Conservation (phyloP, 2,888 invertebrate genomes). For the Nebria brevicollis region DNA sequence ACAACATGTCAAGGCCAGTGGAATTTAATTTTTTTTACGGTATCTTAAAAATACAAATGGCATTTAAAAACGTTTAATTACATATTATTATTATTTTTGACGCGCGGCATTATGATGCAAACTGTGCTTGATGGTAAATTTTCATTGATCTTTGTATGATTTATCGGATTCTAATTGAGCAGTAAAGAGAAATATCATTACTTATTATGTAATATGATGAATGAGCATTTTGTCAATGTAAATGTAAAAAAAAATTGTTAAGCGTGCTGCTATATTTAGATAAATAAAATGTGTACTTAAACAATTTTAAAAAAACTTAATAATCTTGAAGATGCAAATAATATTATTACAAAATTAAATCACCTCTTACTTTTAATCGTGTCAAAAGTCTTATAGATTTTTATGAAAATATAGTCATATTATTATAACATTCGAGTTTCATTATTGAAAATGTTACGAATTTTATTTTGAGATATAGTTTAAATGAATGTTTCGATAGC, state of each 20-base stretch:
- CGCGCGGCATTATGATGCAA: neutral
- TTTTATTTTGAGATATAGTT: no score
- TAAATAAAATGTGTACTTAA: neutral
- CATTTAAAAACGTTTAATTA: neutral
- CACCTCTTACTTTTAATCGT: no score
- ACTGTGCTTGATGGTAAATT: neutral
- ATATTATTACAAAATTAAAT: no score
- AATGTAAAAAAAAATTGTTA: neutral
- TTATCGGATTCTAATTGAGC: neutral
- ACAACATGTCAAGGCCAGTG: neutral
- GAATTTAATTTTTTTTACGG: neutral
- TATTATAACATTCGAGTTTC: no score
- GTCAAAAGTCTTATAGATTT: no score
- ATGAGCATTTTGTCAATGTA: neutral
- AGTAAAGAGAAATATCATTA: neutral
- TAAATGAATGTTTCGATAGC: no score
- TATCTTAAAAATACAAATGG: neutral
- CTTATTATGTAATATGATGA: neutral
- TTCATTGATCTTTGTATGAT: neutral
- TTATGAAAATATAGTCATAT: no score
- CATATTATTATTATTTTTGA: neutral
- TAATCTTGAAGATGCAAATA: no score
- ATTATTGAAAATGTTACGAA: no score
- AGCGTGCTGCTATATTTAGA: neutral
- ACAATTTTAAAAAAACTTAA: no score